Conservation (phyloP, 2,797 vertebrate species). For the Apogon hyalosoma region DNA sequence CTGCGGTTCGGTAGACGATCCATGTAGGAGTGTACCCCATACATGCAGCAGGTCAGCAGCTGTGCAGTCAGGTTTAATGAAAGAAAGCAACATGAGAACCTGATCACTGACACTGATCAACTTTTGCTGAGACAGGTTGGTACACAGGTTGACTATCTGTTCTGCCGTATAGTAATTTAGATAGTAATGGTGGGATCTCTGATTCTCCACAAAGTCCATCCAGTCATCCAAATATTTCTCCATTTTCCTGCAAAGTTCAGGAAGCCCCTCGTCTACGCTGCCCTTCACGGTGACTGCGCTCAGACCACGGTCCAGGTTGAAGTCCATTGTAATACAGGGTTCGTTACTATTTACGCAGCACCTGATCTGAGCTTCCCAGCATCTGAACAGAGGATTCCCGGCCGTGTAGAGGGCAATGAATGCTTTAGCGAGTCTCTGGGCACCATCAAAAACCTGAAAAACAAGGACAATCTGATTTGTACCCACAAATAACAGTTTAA, state of each 20-base stretch:
- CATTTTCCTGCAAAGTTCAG: conserved; percentile 85
- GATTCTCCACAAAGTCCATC: conserved; percentile 82
- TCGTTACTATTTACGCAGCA: conserved; percentile 73
- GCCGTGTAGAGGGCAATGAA: conserved; percentile 88
- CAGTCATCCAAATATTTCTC: conserved; percentile 86
- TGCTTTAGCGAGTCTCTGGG: conserved; percentile 86
- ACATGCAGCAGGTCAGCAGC: conserved; percentile 66
- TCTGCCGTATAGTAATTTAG: conserved; percentile 92
- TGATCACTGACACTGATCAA: too few relatives aligned
- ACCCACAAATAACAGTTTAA: background rate
- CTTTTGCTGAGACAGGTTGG: too few relatives aligned
- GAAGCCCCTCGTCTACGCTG: conserved; percentile 75
- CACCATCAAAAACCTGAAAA: conserved; percentile 87
- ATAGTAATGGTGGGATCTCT: conserved; percentile 84
- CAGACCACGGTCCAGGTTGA: conserved; percentile 60
- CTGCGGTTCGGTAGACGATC: conserved; percentile 70
- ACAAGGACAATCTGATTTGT: background rate
- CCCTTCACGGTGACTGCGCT: conserved; percentile 46
- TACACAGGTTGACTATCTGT: conserved; percentile 89
- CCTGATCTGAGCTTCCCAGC: conserved; percentile 82
- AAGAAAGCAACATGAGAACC: conserved; percentile 90
- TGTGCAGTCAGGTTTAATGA: conserved; percentile 83
- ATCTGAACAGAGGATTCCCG: conserved; percentile 89
- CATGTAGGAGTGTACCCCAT: conserved; percentile 81
- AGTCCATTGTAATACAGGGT: conserved; percentile 78